phyloP scores from a whole-genome alignment of 2,113 vertebrate species.

The Mus spicilegus region DNA sequence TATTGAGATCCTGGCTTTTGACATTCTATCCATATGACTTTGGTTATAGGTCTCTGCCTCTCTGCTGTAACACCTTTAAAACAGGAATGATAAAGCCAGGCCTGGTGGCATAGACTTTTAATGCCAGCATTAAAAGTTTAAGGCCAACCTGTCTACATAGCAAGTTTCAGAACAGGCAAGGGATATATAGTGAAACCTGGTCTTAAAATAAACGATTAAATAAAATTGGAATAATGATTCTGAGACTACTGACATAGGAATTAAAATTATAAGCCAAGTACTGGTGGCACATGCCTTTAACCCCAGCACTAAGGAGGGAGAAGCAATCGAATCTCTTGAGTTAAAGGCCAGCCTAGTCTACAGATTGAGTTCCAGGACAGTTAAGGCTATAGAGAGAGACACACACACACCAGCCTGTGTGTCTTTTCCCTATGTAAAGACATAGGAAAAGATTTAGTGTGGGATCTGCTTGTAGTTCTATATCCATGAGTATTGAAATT shows the following conservation, averaged over 20 bases:
- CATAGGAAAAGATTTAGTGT: constrained; percentile 50
- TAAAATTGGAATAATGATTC: constrained; percentile 22
- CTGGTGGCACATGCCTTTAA: neutral
- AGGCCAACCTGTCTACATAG: neutral
- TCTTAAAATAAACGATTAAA: neutral
- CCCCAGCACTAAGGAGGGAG: neutral
- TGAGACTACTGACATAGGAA: constrained; percentile 18
- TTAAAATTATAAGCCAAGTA: neutral
- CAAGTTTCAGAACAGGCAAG: neutral
- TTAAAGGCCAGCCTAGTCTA: neutral
- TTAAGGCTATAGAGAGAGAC: neutral
- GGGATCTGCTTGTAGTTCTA: neutral
- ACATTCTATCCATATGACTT: neutral
- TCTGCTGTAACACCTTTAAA: neutral
- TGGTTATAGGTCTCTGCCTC: neutral
- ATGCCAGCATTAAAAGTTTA: neutral
- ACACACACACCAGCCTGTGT: neutral
- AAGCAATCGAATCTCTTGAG: neutral
- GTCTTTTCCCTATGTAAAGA: neutral
- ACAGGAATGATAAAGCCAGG: neutral
- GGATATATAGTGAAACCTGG: neutral
- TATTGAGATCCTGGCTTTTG: neutral
- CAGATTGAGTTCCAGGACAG: neutral
- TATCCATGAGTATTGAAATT: constrained; percentile 30
- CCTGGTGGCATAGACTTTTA: neutral